Evolutionary conservation across 1,140 invertebrate genomes (phyloP), one percentile per base, ranked within the genome.

Genomic region (Eurosta solidaginis): DNA sequence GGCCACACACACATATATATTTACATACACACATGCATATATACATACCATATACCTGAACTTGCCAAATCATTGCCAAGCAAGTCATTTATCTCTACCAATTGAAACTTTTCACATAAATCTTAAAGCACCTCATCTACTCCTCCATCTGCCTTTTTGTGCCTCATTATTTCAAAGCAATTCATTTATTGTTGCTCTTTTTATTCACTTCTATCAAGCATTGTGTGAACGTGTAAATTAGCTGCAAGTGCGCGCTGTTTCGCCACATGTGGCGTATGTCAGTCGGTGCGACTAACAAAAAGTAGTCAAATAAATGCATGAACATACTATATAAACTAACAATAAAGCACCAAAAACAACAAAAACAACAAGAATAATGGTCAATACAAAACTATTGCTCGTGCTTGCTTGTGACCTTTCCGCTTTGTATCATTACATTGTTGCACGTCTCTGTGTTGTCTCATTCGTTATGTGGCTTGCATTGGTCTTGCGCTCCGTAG

Each of bases 171-270:
- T n/a, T n/a, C n/a, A n/a, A 17, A 1, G 1, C 12, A 40, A 9
- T 40, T 36, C 59, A n/a, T n/a, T 17, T 10, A 40, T 7, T 40
- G 12, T 33, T n/a, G n/a, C 29, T 40, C 20, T 29, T 20, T 63
- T 63, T 27, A 59, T 17, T 59, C 54, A 63, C 54, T 63, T 40
- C 33, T 33, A 40, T 68, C 59, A 68, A 0, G 33, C 59, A 68
- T 68, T 68, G 59, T 68, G 59, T 68, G 59, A 68, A 68, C 59
- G 59, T 68, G 59, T 68, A 68, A 68, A 68, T 68, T 68, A 68
- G 59, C 59, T 68, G 59, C 59, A 68, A 68, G 59, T 40, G 59
- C 54, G 7, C 59, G 59, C 36, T 33, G 59, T 68, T 68, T 40
- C 59, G 33, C 59, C 59, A 9, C 59, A 68, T 68, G 59, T 40